Conservation (phyloP, 2,888 invertebrate genomes). For the Lysandra bellargus region DNA sequence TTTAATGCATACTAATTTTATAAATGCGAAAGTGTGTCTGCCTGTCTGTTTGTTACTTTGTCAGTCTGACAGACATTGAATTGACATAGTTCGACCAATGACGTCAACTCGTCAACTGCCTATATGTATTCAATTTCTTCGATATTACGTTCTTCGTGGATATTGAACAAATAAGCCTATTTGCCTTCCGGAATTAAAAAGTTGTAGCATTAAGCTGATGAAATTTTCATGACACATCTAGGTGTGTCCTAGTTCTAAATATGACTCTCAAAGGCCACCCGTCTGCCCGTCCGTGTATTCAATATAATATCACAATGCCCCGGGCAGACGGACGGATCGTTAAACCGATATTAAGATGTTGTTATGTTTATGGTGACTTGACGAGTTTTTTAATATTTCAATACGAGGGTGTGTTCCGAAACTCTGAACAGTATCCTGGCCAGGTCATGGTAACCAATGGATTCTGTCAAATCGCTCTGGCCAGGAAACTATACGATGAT, state of each 20-base stretch:
- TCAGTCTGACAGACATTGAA: no score
- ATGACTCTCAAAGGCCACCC: constrained; percentile 33
- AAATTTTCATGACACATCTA: background rate
- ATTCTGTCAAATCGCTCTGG: no score
- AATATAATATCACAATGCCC: constrained; percentile 23
- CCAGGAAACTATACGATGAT: no score
- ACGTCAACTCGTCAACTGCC: no score
- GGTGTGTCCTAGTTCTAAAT: background rate
- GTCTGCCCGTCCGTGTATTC: constrained; percentile 29
- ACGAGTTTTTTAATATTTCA: background rate
- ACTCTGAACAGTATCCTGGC: background rate
- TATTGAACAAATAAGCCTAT: no score
- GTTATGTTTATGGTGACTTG: constrained; percentile 8
- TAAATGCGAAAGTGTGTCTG: no score
- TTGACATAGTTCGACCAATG: no score
- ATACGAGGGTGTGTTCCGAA: background rate
- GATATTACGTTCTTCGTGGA: no score
- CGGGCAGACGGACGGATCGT: background rate
- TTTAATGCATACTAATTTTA: no score
- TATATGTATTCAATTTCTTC: no score
- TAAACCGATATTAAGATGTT: constrained; percentile 5
- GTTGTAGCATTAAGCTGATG: background rate
- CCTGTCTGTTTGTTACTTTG: no score
- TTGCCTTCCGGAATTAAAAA: no score
- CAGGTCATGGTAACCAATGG: background rate